Evolutionary conservation across 2,797 vertebrate species (phyloP), one percentile per base, ranked within the genome.

Genomic region (Channa striata): DNA sequence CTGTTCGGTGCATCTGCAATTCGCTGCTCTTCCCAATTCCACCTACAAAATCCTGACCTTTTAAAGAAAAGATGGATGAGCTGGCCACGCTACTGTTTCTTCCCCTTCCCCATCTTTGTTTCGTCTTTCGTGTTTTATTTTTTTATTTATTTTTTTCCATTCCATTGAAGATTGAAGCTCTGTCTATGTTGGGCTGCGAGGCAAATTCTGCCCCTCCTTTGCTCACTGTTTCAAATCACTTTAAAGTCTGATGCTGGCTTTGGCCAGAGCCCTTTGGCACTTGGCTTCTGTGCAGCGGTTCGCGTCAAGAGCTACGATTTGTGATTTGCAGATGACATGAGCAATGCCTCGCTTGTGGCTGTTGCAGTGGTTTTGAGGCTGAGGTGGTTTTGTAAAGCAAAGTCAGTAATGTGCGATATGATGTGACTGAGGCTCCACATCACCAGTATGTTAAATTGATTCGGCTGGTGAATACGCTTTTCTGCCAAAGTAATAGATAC

Each of bases 1-100:
- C 97, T 98, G 97, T 97, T 98, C 95, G 89, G 93, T 87, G 88
- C 95, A 97, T 96, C 96, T 97, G 95, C 95, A 96, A 95, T 94
- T 94, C 90, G 66, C 93, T 86, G 94, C 91, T 94, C 93, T 94
- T 95, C 95, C 95, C 81, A 80, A 95, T 94, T 96, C 94, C 95
- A 95, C 95, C 96, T 94, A 95, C 95, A 96, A 95, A 96, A 95
- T 94, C 93, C 95, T 99, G 96, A 99, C 97, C 97, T 99, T 98
- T 98, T 85, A 89, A 95, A 96, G 92, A 94, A 96, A 96, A 96
- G 95, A 97, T 94, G 95, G 96, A 96, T 95, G 95, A 95, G 94
- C 94, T 93, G 93, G 93, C 91, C 89, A 87, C 80, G 58, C 79
- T 80, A 77, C 79, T 76, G 77, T 85, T 82, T 81, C 84, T 81